Base-by-base conservation (phyloP, 92 coral and sea anemone species). In the Actinostola sp. region DNA sequence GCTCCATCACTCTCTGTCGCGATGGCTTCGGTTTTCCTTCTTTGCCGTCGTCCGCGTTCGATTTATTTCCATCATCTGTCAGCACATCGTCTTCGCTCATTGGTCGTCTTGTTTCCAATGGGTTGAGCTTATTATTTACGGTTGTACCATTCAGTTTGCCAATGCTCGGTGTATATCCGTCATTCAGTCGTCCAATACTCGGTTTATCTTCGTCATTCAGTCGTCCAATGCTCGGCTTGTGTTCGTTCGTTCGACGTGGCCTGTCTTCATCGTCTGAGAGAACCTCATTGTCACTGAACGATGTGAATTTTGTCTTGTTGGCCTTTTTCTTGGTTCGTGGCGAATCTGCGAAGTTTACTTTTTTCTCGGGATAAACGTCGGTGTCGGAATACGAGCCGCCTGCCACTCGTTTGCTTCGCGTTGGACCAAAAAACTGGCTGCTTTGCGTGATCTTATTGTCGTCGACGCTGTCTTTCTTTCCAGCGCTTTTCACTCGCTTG, bases 1-100 rank as follows among this genome's bases (percentile, higher is more conserved):
- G 53, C 32, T 83, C 88, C 86, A 88, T 72, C 24, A 90, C 84
- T 11, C 87, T 79, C 52, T 77, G 71, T 26, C 89, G 87, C 17
- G 78, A 82, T 12, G 69, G 63, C 67, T 82, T 82, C 65, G 89
- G 72, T 31, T 78, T 67, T 46, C 64, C 42, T 10, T 57, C 73
- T 30, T 62, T 71, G 14, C 62, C 60, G 0, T 35, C 56, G 43
- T 56, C 49, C 31, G 15, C 64, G 20, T 35, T 67, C 49, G 50
- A 76, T 2, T 66, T 75, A 27, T 57, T 62, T 16, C 82, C 85
- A 31, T 89, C 69, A 54, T 85, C 95, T 21, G 95, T 77, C 61
- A 33, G 27, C 33, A 46, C 93, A 7, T 68, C 66, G 32, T 71
- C 85, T 44, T 76, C 70, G 35, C 67, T 59, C 0, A 56, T 7